Evolutionary conservation across 2,797 vertebrate genomes (phyloP).

Genomic region (Danio choprae): DNA sequence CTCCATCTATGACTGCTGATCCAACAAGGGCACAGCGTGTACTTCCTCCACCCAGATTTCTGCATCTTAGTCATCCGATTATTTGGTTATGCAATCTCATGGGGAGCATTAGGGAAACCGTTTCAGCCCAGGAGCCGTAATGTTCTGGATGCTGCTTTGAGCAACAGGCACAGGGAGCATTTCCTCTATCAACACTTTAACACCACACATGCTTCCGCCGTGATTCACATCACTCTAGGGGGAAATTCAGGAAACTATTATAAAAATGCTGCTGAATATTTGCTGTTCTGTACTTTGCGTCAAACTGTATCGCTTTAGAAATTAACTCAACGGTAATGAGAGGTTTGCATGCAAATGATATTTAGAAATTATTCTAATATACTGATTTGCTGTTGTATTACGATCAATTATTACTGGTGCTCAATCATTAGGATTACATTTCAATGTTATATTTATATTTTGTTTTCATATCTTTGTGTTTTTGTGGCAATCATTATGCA

Average conservation of each 20-base stretch:
- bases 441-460: no score
- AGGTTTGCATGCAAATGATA: background rate
- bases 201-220: constrained; percentile 20
- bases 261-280: constrained; percentile 26
- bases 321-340: background rate
- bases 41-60: constrained; percentile 30
- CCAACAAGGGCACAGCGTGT: constrained; percentile 37
- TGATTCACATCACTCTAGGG: constrained; percentile 17
- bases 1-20: constrained; percentile 16
- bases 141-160: constrained; percentile 30
- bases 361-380: background rate
- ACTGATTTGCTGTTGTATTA: background rate
- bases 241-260: constrained; percentile 48
- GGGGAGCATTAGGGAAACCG: constrained; percentile 55
- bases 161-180: constrained; percentile 27
- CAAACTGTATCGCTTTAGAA: background rate
- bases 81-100: constrained; percentile 39
- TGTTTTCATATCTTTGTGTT: no score
- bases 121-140: constrained; percentile 37
- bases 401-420: background rate
- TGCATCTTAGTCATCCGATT: constrained; percentile 31
- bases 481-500: background rate
- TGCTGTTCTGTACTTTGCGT: constrained; percentile 1
- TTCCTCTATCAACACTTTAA: constrained; percentile 51
- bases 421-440: background rate